Conservation (phyloP, 2,888 invertebrate genomes). For the Beris chalybata region DNA sequence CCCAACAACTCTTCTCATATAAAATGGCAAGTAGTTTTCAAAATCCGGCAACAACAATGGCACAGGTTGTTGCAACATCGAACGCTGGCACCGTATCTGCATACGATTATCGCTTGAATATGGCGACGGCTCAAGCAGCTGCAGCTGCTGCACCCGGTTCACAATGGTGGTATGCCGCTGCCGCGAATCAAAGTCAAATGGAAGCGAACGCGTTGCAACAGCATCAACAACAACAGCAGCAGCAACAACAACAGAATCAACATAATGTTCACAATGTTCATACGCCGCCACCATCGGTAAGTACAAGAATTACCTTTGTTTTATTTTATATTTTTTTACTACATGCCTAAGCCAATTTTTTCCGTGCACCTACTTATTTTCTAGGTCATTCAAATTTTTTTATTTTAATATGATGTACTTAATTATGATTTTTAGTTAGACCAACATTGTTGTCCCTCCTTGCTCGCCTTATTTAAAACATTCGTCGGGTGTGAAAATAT, state of each 20-base stretch:
- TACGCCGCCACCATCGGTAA: slow-evolving; percentile 56
- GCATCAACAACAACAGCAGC: slow-evolving; percentile 56
- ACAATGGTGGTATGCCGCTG: slow-evolving; percentile 78
- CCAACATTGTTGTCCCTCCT: no score
- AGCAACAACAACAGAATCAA: slow-evolving; percentile 54
- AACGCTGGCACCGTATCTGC: slow-evolving; percentile 64
- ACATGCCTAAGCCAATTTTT: no score
- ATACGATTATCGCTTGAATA: slow-evolving; percentile 75
- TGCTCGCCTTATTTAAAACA: no score
- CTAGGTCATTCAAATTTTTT: no score
- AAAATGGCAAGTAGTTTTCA: slow-evolving; percentile 86
- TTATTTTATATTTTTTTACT: not conserved
- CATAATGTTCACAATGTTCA: slow-evolving; percentile 52
- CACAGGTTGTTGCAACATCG: slow-evolving; percentile 65
- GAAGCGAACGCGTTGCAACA: slow-evolving; percentile 62
- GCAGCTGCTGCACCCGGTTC: slow-evolving; percentile 59
- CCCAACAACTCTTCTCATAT: slow-evolving; percentile 79
- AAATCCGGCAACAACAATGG: slow-evolving; percentile 68
- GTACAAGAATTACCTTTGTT: slow-evolving; percentile 46
- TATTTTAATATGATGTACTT: no score
- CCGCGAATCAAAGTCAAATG: slow-evolving; percentile 59
- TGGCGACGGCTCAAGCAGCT: slow-evolving; percentile 58
- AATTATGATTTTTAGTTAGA: no score
- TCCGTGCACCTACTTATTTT: no score
- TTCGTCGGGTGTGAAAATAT: no score